Base-by-base conservation (phyloP, 64 coral and sea anemone genomes). In the Porites australiensis region DNA sequence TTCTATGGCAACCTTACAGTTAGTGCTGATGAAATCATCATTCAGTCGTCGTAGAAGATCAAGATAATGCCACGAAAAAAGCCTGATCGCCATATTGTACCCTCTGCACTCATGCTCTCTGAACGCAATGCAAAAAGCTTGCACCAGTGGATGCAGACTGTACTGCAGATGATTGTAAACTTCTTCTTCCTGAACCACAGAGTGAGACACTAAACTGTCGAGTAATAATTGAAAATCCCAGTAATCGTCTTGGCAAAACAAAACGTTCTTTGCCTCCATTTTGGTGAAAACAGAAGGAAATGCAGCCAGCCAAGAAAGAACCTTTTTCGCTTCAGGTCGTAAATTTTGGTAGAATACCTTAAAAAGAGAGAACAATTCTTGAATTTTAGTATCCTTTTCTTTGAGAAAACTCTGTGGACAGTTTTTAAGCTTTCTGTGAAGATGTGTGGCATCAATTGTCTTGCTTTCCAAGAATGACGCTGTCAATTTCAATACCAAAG, bases 231-330 rank as follows among this genome's bases (percentile, higher is more conserved):
- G 44, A 52, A 84, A 84, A 69, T 69, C 10, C 0, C 50, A 3
- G 2, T 45, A 4, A 13, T 50, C 58, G 16, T 51, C n/a, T 4
- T 49, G 15, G 13, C 14, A 11, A 50, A 84, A 84, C 62, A 80
- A 59, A 4, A 83, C 54, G 14, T 59, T 19, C n/a, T 70, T 66
- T 44, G 82, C 91, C 78, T 93, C 74, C 10, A 67, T 16, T 52
- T 52, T 68, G 0, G 73, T 87, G 72, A 93, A 93, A 12, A 46
- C 48, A 46, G 20, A 58, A 5, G 91, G 91, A 58, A 93, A 93
- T 0, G 75, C 72, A 77, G 82, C 82, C 60, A 93, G 45, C 8
- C 49, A 16, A 19, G 74, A 58, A 13, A 93, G 75, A 22, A 20
- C 60, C 5, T 60, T 43, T 63, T 72, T 79, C 4, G 68, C n/a